Conservation (phyloP, 2,888 invertebrate genomes). For the Steromphala cineraria region DNA sequence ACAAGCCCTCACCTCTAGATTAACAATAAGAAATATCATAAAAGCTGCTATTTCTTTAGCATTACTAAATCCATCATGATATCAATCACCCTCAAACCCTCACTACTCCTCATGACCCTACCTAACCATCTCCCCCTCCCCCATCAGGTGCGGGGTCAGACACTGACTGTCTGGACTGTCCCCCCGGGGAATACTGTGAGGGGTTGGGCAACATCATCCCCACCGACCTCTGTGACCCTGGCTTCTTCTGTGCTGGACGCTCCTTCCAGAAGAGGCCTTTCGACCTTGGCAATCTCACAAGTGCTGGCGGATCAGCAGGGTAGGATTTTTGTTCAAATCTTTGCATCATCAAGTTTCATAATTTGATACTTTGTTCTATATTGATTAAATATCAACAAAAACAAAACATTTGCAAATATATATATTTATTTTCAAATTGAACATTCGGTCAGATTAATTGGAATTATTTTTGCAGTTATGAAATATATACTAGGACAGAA, state of each 20-base stretch:
- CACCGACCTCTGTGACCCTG: constrained; percentile 67
- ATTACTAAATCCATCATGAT: no score
- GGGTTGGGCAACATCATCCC: constrained; percentile 66
- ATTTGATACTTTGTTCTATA: no score
- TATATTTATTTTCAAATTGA: no score
- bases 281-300: constrained; percentile 62
- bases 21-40: no score
- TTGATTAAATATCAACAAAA: no score
- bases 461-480: no score
- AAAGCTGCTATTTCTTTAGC: no score
- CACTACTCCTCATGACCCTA: not conserved
- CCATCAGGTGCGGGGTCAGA: constrained; percentile 55
- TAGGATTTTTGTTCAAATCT: constrained; percentile 21
- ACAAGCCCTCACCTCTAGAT: no score
- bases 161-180: constrained; percentile 66
- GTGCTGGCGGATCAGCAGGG: constrained; percentile 49
- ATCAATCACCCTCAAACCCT: not conserved
- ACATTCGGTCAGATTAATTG: no score
- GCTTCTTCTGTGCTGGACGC: constrained; percentile 70
- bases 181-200: constrained; percentile 71
- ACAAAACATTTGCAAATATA: no score
- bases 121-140: not conserved
- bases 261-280: constrained; percentile 62
- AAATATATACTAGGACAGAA: no score
- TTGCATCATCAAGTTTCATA: not conserved